These are phyloP conservation scores for Megalopta genalis DNA, from an alignment of 1,140 invertebrate genomes.

Conservation along the genomic window DNA sequence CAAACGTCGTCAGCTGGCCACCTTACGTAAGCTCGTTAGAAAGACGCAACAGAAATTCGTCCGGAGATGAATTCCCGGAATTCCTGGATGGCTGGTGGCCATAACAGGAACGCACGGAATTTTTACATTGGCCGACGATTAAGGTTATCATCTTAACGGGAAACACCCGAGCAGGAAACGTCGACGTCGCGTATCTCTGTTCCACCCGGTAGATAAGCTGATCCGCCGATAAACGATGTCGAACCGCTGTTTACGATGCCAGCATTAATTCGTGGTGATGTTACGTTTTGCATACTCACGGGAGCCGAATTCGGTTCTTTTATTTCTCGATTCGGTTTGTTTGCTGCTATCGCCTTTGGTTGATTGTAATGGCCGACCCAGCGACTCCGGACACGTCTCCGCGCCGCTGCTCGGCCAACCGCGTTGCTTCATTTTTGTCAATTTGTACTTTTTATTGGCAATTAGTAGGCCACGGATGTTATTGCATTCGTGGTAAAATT, in stretches of 20 bases:
- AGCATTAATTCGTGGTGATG: slow-evolving; percentile 53
- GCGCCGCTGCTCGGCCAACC: too few species aligned
- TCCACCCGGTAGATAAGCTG: slow-evolving; percentile 66
- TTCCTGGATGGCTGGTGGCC: background rate
- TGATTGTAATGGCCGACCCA: background rate
- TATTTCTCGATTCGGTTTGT: slow-evolving; percentile 9
- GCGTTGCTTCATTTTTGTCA: too few species aligned
- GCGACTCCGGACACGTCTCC: background rate
- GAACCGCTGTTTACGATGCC: slow-evolving; percentile 51
- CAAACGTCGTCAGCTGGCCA: slow-evolving; percentile 57
- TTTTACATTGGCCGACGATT: slow-evolving; percentile 54
- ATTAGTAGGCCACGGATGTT: too few species aligned
- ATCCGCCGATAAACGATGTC: slow-evolving; percentile 63
- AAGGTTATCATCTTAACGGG: slow-evolving; percentile 67
- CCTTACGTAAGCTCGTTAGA: slow-evolving; percentile 55
- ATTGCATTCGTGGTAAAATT: too few species aligned
- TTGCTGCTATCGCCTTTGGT: background rate
- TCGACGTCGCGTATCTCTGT: slow-evolving; percentile 55
- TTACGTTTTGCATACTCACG: slow-evolving; percentile 24
- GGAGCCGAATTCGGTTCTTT: background rate
- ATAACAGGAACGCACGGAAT: slow-evolving; percentile 31
- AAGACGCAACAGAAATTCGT: slow-evolving; percentile 10
- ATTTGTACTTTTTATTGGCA: too few species aligned
- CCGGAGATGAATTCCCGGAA: slow-evolving; percentile 36
- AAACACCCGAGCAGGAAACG: slow-evolving; percentile 62